These are phyloP conservation scores for Bambusicola thoracicus DNA, from an alignment of 2,113 vertebrate genomes.

Conservation along the genomic window DNA sequence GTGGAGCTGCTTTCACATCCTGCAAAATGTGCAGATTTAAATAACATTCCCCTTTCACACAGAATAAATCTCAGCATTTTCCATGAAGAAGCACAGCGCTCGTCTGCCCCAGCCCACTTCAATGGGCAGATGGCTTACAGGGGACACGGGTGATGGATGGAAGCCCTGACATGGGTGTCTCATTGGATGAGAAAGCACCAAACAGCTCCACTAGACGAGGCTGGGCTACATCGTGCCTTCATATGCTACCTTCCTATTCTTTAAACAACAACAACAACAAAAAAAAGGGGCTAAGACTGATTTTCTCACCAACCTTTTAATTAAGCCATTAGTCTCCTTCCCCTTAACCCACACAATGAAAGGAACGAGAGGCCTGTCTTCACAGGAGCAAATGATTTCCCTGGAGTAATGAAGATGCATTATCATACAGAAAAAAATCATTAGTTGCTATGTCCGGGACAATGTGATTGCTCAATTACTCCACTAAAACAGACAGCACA, in stretches of 20 bases:
- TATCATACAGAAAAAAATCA: constrained; percentile 63
- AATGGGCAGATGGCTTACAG: not conserved
- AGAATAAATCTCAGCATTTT: not conserved
- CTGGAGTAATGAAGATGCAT: constrained; percentile 63
- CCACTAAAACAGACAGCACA: not conserved
- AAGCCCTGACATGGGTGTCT: not conserved
- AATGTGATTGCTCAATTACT: constrained; percentile 33
- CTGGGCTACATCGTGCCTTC: not conserved
- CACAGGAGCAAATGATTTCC: constrained; percentile 58
- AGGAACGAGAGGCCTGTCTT: constrained; percentile 50
- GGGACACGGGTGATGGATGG: not conserved
- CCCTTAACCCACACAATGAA: constrained; percentile 48
- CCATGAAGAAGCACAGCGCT: fast-evolving
- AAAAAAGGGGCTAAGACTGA: not conserved
- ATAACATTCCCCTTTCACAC: not conserved
- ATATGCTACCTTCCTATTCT: not conserved
- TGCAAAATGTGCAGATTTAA: constrained; percentile 38
- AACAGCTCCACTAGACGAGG: not conserved
- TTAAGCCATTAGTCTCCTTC: constrained; percentile 62
- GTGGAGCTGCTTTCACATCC: constrained; percentile 6
- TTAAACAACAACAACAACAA: not conserved
- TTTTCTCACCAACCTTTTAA: constrained; percentile 49
- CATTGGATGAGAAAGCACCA: not conserved
- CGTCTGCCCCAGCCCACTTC: not conserved
- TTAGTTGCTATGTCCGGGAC: constrained; percentile 47